Conservation (phyloP, 2,888 invertebrate genomes). For the Rhyacophila evoluta region DNA sequence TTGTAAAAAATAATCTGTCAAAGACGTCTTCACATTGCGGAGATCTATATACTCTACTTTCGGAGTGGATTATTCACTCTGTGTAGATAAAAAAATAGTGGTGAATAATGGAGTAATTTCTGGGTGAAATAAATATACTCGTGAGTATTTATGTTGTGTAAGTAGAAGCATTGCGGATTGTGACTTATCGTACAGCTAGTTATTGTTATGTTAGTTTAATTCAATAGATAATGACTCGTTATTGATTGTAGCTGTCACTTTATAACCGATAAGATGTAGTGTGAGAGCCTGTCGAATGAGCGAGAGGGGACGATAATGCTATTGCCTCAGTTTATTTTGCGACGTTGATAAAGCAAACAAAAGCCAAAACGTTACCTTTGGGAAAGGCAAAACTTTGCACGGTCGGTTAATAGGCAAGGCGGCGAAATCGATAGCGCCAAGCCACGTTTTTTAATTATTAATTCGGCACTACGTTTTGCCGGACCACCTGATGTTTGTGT, state of each 20-base stretch:
- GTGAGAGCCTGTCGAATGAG: neutral
- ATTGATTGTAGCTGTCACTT: slow-evolving; percentile 12
- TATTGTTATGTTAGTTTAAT: too few relatives aligned
- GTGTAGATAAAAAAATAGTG: too few relatives aligned
- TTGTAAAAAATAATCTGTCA: too few relatives aligned
- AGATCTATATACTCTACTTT: too few relatives aligned
- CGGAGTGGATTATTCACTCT: too few relatives aligned
- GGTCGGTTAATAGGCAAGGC: slow-evolving; percentile 26
- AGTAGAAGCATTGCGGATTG: too few relatives aligned
- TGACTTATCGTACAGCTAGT: too few relatives aligned
- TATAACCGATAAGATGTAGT: neutral
- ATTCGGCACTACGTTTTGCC: neutral
- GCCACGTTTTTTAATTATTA: slow-evolving; percentile 15
- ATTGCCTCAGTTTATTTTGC: slow-evolving; percentile 34
- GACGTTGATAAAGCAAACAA: slow-evolving; percentile 48
- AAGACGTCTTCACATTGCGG: too few relatives aligned
- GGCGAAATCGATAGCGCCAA: neutral
- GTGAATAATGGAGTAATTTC: too few relatives aligned
- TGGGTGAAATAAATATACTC: too few relatives aligned
- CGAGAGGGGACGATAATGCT: slow-evolving; percentile 7
- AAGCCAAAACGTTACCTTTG: slow-evolving; percentile 39
- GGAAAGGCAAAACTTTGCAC: slow-evolving; percentile 20
- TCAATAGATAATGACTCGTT: neutral
- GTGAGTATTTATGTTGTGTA: too few relatives aligned
- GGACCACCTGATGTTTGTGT: neutral